Evolutionary conservation across 1,140 invertebrate genomes (phyloP).

Genomic region (Cotesia typhae): DNA sequence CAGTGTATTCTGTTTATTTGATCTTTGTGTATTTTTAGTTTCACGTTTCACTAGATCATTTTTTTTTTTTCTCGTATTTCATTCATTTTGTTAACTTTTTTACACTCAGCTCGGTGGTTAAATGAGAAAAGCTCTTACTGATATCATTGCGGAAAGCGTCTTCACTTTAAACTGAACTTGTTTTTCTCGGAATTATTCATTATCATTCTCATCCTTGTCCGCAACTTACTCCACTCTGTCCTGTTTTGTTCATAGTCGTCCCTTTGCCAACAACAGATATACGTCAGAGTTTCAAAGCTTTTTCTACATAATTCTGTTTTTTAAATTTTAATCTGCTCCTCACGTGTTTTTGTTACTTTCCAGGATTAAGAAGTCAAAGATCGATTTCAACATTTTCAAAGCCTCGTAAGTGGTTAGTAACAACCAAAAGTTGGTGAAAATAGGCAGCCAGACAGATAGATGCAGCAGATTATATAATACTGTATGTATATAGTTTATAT

Average conservation of each 20-base stretch:
- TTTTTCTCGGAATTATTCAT: constrained; percentile 49
- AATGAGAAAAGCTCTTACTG: constrained; percentile 33
- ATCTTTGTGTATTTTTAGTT: constrained; percentile 24
- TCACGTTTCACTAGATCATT: constrained; percentile 28
- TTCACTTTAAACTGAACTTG: constrained; percentile 52
- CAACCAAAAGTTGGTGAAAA: constrained; percentile 26
- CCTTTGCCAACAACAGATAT: constrained; percentile 27
- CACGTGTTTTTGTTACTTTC: constrained; percentile 47
- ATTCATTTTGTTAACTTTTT: constrained; percentile 12
- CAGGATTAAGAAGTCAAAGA: constrained; percentile 28
- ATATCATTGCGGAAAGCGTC: constrained; percentile 38
- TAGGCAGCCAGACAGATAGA: not conserved
- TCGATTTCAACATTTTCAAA: constrained; percentile 3
- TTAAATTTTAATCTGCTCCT: constrained; percentile 4
- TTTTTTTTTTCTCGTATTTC: constrained; percentile 20
- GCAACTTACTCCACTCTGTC: constrained; percentile 12
- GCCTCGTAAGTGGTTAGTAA: constrained; percentile 6
- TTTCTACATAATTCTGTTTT: too few relatives aligned
- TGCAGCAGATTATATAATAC: constrained; percentile 9
- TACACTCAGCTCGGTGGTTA: constrained; percentile 18
- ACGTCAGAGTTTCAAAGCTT: constrained; percentile 30
- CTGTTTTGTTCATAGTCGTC: constrained; percentile 31
- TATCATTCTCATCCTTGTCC: constrained; percentile 55
- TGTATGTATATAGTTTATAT: constrained; percentile 6
- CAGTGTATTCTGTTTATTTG: constrained; percentile 42